These are phyloP conservation scores for Catagonus wagneri DNA, from an alignment of 2,113 vertebrate species.

Conservation along the genomic window DNA sequence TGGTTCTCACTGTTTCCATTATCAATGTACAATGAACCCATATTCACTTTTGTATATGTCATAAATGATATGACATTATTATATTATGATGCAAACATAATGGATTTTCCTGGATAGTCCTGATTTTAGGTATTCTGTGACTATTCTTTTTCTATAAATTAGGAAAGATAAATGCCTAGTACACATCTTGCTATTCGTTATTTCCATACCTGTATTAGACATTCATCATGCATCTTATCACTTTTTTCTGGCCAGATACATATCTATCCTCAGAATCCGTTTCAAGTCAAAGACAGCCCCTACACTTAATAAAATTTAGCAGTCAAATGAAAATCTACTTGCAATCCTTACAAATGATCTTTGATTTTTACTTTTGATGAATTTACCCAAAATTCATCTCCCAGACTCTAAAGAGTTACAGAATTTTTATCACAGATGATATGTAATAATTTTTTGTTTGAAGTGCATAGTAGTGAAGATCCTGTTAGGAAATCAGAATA, in stretches of 20 bases:
- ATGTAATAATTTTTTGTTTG: neutral
- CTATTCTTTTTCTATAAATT: neutral
- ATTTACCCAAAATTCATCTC: constrained; percentile 37
- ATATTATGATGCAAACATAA: neutral
- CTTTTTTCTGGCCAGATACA: neutral
- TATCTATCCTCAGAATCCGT: neutral
- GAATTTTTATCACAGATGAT: neutral
- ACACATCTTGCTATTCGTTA: neutral
- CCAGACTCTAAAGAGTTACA: neutral
- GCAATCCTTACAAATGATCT: neutral
- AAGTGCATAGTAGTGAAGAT: neutral
- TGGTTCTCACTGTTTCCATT: neutral
- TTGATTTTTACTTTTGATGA: neutral
- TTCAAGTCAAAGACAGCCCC: neutral
- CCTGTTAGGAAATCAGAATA: neutral
- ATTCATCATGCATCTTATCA: neutral
- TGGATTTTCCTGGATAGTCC: neutral
- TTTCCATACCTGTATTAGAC: neutral
- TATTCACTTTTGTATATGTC: neutral
- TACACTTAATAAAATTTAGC: neutral
- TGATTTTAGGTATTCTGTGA: neutral
- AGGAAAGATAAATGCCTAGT: neutral
- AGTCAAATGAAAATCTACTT: neutral
- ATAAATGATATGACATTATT: neutral
- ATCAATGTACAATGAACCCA: neutral